A percentile compares a stretch with the other conserved stretches of the same genome.
These are phyloP conservation scores for Hoplostethus atlanticus DNA, from an alignment of 2,797 vertebrate genomes.

Conservation along the genomic window DNA sequence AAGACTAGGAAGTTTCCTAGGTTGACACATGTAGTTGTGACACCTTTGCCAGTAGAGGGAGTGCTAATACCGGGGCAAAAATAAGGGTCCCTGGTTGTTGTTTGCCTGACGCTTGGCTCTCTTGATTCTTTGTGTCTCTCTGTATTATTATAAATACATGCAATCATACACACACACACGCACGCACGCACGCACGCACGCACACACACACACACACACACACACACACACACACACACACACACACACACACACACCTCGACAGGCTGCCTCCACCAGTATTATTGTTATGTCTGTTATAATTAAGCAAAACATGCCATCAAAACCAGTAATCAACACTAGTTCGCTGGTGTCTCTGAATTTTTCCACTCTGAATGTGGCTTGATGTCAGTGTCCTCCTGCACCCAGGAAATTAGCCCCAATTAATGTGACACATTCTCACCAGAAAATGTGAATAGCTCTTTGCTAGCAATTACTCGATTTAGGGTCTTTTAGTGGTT, in stretches of 20 bases:
- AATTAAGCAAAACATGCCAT: conserved; percentile 76
- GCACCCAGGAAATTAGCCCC: conserved; percentile 60
- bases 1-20: conserved; percentile 2
- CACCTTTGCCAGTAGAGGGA: conserved; percentile 27
- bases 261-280: conserved; percentile 21
- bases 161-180: not conserved
- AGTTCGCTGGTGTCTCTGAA: conserved; percentile 34
- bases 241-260: conserved; percentile 17
- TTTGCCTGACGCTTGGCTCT: no score
- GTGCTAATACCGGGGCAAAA: conserved; percentile 37
- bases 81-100: not conserved
- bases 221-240: conserved; percentile 17
- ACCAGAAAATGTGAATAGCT: conserved; percentile 67
- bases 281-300: conserved; percentile 73
- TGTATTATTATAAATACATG: conserved; percentile 7
- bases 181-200: not conserved
- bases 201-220: no score
- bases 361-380: conserved; percentile 37
- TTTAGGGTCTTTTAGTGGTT: conserved; percentile 56
- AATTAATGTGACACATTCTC: conserved; percentile 73
- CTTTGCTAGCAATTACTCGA: conserved; percentile 57
- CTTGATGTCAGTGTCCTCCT: conserved; percentile 63
- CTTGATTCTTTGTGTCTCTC: conserved; percentile 8
- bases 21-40: conserved; percentile 7
- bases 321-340: conserved; percentile 59